Evolutionary conservation across 2,888 invertebrate genomes (phyloP).

Genomic region (Cordilura impudica): DNA sequence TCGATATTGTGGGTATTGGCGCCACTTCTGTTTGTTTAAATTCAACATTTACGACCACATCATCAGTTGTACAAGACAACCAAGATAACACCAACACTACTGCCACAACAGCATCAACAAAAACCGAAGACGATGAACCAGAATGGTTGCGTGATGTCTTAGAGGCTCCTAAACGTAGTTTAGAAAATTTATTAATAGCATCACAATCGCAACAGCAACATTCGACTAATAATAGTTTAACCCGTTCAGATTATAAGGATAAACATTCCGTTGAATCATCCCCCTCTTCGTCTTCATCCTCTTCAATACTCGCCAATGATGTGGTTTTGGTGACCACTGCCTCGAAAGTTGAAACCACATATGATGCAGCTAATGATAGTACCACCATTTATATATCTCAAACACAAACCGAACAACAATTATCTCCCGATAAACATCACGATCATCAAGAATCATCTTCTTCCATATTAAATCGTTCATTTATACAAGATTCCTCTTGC

Average conservation of each 20-base stretch:
- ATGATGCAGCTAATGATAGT: slow-evolving; percentile 68
- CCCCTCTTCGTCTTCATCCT: slow-evolving; percentile 40
- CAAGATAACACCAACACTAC: slow-evolving; percentile 57
- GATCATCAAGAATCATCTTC: slow-evolving; percentile 44
- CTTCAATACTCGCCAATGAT: slow-evolving; percentile 52
- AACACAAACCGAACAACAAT: slow-evolving; percentile 52
- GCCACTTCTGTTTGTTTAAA: slow-evolving; percentile 65
- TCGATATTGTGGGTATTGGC: slow-evolving; percentile 72
- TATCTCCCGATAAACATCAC: slow-evolving; percentile 33
- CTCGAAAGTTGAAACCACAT: slow-evolving; percentile 68
- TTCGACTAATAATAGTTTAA: background rate
- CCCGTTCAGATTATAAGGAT: slow-evolving; percentile 39
- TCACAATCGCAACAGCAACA: slow-evolving; percentile 41
- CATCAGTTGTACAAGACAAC: slow-evolving; percentile 64
- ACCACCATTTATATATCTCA: slow-evolving; percentile 65
- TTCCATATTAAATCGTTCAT: slow-evolving; percentile 61
- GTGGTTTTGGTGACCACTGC: slow-evolving; percentile 65
- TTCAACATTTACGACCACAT: slow-evolving; percentile 68
- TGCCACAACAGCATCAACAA: slow-evolving; percentile 63
- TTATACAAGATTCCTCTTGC: slow-evolving; percentile 67
- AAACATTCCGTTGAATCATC: slow-evolving; percentile 63
- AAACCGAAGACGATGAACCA: slow-evolving; percentile 78
- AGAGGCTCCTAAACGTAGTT: slow-evolving; percentile 79
- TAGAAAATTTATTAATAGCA: slow-evolving; percentile 74
- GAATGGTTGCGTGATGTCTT: slow-evolving; percentile 81